These are phyloP conservation scores for Rallus crepitans DNA, from an alignment of 2,797 vertebrate genomes.

Conservation along the genomic window DNA sequence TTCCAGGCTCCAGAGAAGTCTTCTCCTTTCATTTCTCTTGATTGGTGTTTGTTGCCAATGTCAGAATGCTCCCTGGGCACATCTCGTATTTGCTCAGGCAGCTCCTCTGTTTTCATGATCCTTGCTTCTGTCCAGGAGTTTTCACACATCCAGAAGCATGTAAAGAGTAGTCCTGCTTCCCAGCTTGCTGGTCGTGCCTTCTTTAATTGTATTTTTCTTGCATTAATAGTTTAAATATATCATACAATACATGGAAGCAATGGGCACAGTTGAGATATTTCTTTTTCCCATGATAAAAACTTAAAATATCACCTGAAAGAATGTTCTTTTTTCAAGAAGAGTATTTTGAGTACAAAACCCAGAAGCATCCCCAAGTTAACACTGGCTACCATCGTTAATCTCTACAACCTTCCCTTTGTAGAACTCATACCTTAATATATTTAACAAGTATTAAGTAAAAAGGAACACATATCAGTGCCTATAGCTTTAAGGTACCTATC, in stretches of 20 bases:
- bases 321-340: background rate
- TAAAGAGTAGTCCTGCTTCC: background rate
- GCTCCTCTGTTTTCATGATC: fast-evolving
- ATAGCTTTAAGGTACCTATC: background rate
- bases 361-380: background rate
- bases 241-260: background rate
- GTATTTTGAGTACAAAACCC: background rate
- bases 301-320: background rate
- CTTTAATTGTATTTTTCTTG: background rate
- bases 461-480: background rate
- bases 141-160: background rate
- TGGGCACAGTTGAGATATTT: background rate
- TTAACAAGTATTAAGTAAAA: conserved; percentile 16
- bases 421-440: background rate
- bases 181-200: background rate
- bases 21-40: background rate
- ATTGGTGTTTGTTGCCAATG: background rate
- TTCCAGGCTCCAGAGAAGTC: background rate
- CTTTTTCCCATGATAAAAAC: background rate
- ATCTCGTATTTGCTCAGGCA: background rate
- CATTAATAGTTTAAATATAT: background rate
- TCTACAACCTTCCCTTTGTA: background rate
- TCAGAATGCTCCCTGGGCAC: background rate
- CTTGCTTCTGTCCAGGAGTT: background rate
- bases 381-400: background rate